Percentiles rank a stretch among this genome's conserved stretches.
phyloP scores from a whole-genome alignment of 2,113 vertebrate species.

The Lepus americanus region DNA sequence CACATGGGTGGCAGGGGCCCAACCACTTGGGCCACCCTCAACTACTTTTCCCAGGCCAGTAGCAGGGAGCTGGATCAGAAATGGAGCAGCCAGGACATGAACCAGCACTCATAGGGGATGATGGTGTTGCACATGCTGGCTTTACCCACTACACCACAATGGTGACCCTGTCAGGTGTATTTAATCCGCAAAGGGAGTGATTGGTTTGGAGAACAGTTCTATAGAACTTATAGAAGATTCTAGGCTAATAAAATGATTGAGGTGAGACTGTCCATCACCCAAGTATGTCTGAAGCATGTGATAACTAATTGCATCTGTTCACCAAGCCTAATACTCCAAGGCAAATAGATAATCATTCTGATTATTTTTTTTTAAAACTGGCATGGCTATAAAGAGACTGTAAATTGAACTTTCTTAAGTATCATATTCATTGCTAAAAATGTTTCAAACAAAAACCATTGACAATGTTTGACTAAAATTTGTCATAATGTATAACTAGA shows the following conservation, averaged over 20 bases:
- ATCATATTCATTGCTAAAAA: neutral
- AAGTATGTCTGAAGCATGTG: neutral
- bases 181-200: neutral
- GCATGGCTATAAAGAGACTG: neutral
- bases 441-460: neutral
- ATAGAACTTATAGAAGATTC: neutral
- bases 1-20: too few relatives aligned
- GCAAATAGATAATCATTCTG: neutral
- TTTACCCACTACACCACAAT: too few relatives aligned
- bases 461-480: neutral
- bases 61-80: too few relatives aligned
- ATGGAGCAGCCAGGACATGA: too few relatives aligned
- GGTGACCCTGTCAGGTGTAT: neutral
- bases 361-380: neutral
- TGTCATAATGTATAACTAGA: neutral
- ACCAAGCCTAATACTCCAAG: neutral
- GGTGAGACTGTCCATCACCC: neutral
- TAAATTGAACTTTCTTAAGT: neutral
- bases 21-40: too few relatives aligned
- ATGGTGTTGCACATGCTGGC: too few relatives aligned
- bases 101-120: too few relatives aligned
- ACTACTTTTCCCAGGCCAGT: too few relatives aligned
- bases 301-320: neutral
- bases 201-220: neutral
- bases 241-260: neutral